A percentile compares a stretch with the other conserved stretches of the same genome.
Evolutionary conservation across 2,797 vertebrate genomes (phyloP).

Genomic region (Helostoma temminkii): DNA sequence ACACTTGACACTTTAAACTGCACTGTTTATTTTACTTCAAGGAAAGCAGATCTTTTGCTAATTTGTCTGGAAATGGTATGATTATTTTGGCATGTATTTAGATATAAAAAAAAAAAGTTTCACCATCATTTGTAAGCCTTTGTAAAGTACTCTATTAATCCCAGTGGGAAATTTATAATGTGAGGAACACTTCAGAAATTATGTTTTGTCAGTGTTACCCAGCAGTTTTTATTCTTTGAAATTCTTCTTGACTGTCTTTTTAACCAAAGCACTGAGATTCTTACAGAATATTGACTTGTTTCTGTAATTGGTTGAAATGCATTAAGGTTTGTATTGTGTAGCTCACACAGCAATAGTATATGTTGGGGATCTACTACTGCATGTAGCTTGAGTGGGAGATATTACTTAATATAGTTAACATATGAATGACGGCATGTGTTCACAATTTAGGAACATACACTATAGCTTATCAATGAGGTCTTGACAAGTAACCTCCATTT

Average conservation of each 20-base stretch:
- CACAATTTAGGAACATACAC: not conserved
- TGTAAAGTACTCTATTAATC: slow-evolving; percentile 18
- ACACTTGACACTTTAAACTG: slow-evolving; percentile 22
- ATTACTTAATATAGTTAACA: not conserved
- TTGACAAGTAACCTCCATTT: not conserved
- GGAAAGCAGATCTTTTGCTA: slow-evolving; percentile 8
- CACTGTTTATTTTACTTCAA: slow-evolving; percentile 40
- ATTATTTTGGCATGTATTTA: slow-evolving; percentile 11
- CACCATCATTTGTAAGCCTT: slow-evolving; percentile 5
- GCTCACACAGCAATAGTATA: not conserved
- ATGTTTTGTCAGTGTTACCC: not conserved
- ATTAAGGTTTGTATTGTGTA: not conserved
- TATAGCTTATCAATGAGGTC: slow-evolving; percentile 2
- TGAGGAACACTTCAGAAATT: not conserved
- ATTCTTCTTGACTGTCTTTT: slow-evolving; percentile 4
- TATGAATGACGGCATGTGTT: not conserved
- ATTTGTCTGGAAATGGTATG: slow-evolving; percentile 35
- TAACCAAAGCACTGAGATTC: not conserved
- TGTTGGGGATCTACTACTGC: not conserved
- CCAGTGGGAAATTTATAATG: slow-evolving; percentile 1
- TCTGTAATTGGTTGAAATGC: not conserved
- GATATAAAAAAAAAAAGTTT: slow-evolving; percentile 5
- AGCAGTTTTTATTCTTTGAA: slow-evolving; percentile 7
- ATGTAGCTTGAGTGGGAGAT: not conserved
- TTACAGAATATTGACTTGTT: not conserved